Base-by-base conservation (phyloP, 2,888 invertebrate genomes). In the Leptinotarsa tumamoca region DNA sequence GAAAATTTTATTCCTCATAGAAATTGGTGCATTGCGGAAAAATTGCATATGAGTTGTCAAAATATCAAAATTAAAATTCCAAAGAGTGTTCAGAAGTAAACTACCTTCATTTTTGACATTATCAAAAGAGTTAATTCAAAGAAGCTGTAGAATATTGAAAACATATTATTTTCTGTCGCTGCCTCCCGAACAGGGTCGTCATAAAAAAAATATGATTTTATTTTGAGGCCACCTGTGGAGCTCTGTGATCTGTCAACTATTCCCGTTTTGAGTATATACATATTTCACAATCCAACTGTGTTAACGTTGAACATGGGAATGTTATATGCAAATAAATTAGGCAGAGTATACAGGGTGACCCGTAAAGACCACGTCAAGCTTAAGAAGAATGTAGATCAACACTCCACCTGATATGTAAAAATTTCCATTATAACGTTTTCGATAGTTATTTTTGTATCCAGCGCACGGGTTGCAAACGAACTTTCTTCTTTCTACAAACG, bases 21-120 rank as follows among this genome's bases (percentile, higher is more conserved):
- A 66, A 27, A 43, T 66, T 66, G 21, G 66, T 66, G n/a, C 43
- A 10, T 66, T 66, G 66, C 33, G 15, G 10, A 27, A 27, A 27
- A 66, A 7, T 66, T 27, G 17, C 66, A 66, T 66, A 10, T 33
- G 66, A 33, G 43, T 66, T 43, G 21, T 66, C 66, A 66, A 3
- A 66, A 33, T 66, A 23, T 43, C 17, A 27, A 27, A 27, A 27
- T 23, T 23, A 33, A 66, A 66, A 23, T 66, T 66, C 23, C 66
- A 66, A 66, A 66, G 27, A 17, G 27, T 27, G n/a, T 17, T 10
- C 66, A 23, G 66, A 17, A 1, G 52, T 52, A 52, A 52, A 52
- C 17, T 52, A 52, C 52, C 17, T 17, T 52, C 1, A 52, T 52
- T 52, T 14, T 52, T 14, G 14, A 52, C 17, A 51, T 51, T 51